Base-by-base conservation (phyloP, 2,113 vertebrate genomes). In the Cottus gobio region DNA sequence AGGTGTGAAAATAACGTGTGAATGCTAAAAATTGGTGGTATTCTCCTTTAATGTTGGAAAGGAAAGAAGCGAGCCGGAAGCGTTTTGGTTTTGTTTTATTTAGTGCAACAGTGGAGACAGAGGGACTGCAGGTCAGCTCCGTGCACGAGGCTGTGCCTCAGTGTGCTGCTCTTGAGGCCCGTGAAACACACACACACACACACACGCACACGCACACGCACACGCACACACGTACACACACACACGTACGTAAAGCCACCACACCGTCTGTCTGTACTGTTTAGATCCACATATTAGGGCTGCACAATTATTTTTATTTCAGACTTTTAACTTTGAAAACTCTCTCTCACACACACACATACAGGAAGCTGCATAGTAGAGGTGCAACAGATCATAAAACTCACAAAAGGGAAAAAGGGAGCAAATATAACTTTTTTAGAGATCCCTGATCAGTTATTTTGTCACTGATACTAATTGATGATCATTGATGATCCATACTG, bases 71-170 rank as follows among this genome's bases (percentile, higher is more conserved):
- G 80, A 92, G 77, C 70, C 80, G 82, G 85, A 72, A 85, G 74
- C 20, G n/a, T 56, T 31, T 44, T n/a, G 31, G n/a, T 75, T 77
- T 71, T 44, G 46, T 85, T 9, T 66, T 79, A 42, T 87, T 85
- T 65, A 78, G 52, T 86, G 67, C 37, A 70, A 28, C 72, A 65
- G 69, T 90, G 75, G 85, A 87, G 80, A 83, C 91, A 85, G 81
- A 72, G 89, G 94, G 92, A 91, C 95, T 93, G 95, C 95, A 80
- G 95, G 94, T 94, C 95, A 91, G 89, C 91, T 95, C 93, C 92
- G 79, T 88, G 87, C 71, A 73, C 80, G 92, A 86, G 92, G 92
- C 93, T 90, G 91, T 73, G 92, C 93, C 93, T 93, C 93, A 7
- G 76, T 79, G 84, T 93, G 91, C 86, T 94, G 85, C 87, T 85